These are phyloP conservation scores for Pelobates fuscus DNA, from an alignment of 2,113 vertebrate species.

Conservation along the genomic window DNA sequence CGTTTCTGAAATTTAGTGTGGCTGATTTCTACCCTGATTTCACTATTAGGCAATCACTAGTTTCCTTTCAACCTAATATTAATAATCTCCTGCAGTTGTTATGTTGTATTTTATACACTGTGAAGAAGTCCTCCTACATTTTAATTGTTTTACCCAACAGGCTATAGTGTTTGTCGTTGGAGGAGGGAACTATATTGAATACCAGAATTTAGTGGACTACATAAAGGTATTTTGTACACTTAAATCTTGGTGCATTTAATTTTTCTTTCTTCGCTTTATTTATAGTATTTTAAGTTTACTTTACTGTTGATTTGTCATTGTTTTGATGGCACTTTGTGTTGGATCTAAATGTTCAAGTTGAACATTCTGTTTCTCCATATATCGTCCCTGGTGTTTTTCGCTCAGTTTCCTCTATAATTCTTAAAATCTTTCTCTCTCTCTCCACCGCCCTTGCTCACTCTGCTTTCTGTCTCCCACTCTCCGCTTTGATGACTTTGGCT, in stretches of 20 bases:
- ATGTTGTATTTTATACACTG: no score
- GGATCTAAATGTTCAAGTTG: no score
- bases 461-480: not conserved
- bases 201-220: constrained; percentile 97
- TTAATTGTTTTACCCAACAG: constrained; percentile 63
- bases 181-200: constrained; percentile 98
- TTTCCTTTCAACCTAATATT: no score
- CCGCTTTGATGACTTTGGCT: constrained; percentile 18
- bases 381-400: not conserved
- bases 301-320: not conserved
- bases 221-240: constrained; percentile 87
- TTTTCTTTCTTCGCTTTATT: not conserved
- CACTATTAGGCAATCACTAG: no score
- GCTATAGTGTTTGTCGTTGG: constrained; percentile 95
- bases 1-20: no score
- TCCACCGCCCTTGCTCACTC: not conserved
- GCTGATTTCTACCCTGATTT: no score
- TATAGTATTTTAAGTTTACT: not conserved
- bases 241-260: not conserved
- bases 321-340: no score
- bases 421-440: not conserved
- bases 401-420: not conserved
- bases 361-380: not conserved
- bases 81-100: no score
- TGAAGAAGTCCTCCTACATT: not conserved